A percentile compares a stretch with the other conserved stretches of the same genome.
These are phyloP conservation scores for Tetrao urogallus DNA, from an alignment of 2,113 vertebrate species.

Conservation along the genomic window DNA sequence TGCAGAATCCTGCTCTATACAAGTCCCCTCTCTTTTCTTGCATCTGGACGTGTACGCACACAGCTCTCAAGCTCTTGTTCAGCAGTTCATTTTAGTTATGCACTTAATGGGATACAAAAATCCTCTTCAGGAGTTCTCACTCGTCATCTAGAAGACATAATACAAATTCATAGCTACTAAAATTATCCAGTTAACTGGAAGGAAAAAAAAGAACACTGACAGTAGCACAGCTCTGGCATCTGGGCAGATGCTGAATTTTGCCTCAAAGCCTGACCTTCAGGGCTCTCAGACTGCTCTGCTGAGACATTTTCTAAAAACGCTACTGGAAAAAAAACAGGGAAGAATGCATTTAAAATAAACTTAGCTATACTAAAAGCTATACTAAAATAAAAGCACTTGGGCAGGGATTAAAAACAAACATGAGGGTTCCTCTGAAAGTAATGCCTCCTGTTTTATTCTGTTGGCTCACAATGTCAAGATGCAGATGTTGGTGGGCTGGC, in stretches of 20 bases:
- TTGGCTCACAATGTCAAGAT: too few relatives aligned
- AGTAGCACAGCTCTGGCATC: not conserved
- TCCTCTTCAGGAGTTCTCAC: not conserved
- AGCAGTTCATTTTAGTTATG: not conserved
- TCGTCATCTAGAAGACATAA: not conserved
- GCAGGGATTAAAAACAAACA: not conserved
- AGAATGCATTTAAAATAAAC: not conserved
- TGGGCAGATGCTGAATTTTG: not conserved
- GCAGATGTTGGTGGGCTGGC: too few relatives aligned
- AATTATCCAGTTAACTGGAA: not conserved
- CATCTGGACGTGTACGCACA: not conserved
- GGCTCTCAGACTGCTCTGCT: not conserved
- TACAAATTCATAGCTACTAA: not conserved
- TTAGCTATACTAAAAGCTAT: not conserved
- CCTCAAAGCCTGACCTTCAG: not conserved
- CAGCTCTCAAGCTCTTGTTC: not conserved
- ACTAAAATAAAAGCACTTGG: not conserved
- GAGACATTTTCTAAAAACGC: not conserved
- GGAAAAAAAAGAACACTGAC: accelerated
- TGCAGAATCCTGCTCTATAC: not conserved
- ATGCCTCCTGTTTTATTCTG: too few relatives aligned
- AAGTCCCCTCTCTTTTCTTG: not conserved
- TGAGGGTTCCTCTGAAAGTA: not conserved
- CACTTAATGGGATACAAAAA: not conserved
- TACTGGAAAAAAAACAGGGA: not conserved